Conservation (phyloP, 2,113 vertebrate genomes). For the Silurus meridionalis region DNA sequence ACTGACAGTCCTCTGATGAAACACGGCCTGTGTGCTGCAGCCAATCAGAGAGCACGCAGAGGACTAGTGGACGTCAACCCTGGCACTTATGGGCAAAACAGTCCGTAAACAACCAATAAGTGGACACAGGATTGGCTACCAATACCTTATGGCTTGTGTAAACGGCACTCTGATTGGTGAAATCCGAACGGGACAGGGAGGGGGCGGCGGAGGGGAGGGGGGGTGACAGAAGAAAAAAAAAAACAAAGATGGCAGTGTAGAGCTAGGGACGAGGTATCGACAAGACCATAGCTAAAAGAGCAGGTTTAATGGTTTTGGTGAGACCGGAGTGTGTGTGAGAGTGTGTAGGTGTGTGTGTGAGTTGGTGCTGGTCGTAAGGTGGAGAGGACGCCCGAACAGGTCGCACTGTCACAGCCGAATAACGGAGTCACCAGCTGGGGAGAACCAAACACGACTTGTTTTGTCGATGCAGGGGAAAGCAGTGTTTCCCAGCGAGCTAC, state of each 20-base stretch:
- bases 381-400: slow-evolving; percentile 59
- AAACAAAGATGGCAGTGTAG: slow-evolving; percentile 84
- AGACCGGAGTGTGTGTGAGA: slow-evolving; percentile 21
- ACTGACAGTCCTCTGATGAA: slow-evolving; percentile 71
- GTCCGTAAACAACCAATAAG: slow-evolving; percentile 50
- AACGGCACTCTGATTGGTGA: slow-evolving; percentile 59
- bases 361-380: slow-evolving; percentile 33
- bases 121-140: slow-evolving; percentile 45
- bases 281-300: slow-evolving; percentile 55
- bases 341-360: neutral
- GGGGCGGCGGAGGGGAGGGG: slow-evolving; percentile 41
- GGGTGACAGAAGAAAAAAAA: slow-evolving; percentile 66
- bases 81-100: slow-evolving; percentile 43
- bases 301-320: slow-evolving; percentile 54
- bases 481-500: slow-evolving; percentile 59
- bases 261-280: slow-evolving; percentile 67
- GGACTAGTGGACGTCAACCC: slow-evolving; percentile 48
- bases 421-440: slow-evolving; percentile 64
- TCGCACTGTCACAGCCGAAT: slow-evolving; percentile 70
- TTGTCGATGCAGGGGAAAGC: slow-evolving; percentile 67
- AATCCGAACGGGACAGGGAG: slow-evolving; percentile 50
- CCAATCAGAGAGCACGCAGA: slow-evolving; percentile 56
- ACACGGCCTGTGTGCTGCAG: slow-evolving; percentile 71
- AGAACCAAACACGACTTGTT: slow-evolving; percentile 64
- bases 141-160: slow-evolving; percentile 47